Conservation (phyloP, 30 jellyfish, hydroid and myxozoan species). For the Hydractinia echinata region DNA sequence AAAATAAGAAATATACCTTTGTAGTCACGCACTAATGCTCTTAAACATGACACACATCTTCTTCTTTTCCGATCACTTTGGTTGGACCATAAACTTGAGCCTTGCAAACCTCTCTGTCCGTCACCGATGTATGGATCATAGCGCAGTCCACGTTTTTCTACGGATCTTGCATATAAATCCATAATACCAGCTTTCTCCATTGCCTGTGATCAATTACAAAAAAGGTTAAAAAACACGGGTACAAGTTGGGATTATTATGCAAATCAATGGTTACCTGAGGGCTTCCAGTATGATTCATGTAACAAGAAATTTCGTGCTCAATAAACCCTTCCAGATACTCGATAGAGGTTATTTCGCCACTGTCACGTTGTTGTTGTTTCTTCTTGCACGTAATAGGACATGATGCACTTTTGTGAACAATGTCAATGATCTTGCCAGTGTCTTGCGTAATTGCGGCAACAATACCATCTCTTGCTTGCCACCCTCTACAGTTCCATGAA, state of each 20-base stretch:
- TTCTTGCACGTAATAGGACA: neutral
- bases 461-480: conserved; percentile 1
- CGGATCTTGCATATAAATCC: neutral
- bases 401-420: neutral
- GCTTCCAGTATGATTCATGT: neutral
- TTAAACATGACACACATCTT: conserved; percentile 4
- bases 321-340: neutral
- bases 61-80: neutral
- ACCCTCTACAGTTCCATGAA: neutral
- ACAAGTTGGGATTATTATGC: too few species aligned
- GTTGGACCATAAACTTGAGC: neutral
- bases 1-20: neutral
- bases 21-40: conserved; percentile 10
- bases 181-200: conserved; percentile 10
- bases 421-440: neutral
- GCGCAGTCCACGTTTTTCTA: neutral
- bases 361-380: neutral
- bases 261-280: neutral
- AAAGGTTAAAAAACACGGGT: too few species aligned
- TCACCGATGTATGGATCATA: conserved; percentile 4
- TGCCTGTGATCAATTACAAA: neutral
- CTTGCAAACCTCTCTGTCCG: conserved; percentile 4
- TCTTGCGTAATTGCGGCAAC: neutral
- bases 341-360: neutral
- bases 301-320: neutral